Evolutionary conservation across 2,888 invertebrate genomes (phyloP).

Genomic region (Catocala fraxini): DNA sequence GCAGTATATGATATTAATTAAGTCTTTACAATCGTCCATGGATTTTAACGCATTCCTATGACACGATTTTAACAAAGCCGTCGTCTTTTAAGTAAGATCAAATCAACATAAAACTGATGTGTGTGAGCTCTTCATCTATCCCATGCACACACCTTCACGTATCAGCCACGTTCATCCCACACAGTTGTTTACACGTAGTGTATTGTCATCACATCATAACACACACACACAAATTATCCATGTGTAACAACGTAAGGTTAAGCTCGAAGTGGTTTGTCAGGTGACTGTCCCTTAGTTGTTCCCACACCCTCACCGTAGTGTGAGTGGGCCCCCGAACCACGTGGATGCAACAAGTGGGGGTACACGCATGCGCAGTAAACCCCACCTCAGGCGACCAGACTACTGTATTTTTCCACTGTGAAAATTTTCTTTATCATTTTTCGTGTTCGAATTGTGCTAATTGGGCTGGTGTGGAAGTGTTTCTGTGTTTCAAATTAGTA

Average conservation of each 20-base stretch:
- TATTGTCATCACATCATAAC: no score
- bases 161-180: neutral
- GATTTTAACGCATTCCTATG: no score
- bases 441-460: neutral
- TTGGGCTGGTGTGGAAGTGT: neutral
- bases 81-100: no score
- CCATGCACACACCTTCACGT: no score
- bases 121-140: no score
- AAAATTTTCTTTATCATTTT: conserved; percentile 19
- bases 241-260: conserved; percentile 35
- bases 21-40: no score
- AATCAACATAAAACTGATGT: no score
- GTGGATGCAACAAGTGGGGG: conserved; percentile 81
- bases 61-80: no score
- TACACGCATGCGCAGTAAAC: conserved; percentile 68
- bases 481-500: no score
- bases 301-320: conserved; percentile 51
- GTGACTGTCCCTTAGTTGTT: conserved; percentile 59
- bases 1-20: no score
- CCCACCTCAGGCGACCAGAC: conserved; percentile 54
- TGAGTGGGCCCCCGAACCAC: conserved; percentile 55
- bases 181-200: neutral
- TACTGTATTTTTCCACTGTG: conserved; percentile 75
- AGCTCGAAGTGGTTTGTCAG: conserved; percentile 50
- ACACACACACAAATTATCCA: conserved; percentile 18